Evolutionary conservation across 2,113 vertebrate species (phyloP).

Genomic region (Loxodonta africana): DNA sequence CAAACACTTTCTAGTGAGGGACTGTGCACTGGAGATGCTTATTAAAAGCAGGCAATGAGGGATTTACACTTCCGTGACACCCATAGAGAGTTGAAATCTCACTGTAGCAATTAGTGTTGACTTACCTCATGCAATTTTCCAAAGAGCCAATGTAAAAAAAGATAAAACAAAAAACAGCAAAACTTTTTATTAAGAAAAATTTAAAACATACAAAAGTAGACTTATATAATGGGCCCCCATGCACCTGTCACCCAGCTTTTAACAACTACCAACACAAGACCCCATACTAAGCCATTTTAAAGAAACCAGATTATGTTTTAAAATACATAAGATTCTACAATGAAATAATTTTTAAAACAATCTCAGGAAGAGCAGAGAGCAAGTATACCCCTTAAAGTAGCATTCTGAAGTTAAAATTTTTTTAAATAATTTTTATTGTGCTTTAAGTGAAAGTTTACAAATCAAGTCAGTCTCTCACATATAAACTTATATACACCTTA

Average conservation of each 20-base stretch:
- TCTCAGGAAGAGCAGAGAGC: not conserved
- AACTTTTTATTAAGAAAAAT: not conserved
- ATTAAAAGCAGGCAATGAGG: accelerated
- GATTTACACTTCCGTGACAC: not conserved
- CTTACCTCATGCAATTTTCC: not conserved
- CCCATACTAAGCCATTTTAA: not conserved
- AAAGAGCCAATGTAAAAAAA: constrained; percentile 8
- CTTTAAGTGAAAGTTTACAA: too few relatives aligned
- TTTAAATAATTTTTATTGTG: too few relatives aligned
- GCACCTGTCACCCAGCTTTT: not conserved
- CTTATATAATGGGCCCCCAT: not conserved
- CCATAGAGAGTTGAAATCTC: not conserved
- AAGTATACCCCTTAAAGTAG: not conserved
- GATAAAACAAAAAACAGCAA: not conserved
- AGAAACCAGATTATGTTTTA: not conserved
- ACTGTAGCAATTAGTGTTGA: not conserved
- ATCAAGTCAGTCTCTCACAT: too few relatives aligned
- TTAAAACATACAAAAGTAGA: not conserved
- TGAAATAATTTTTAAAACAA: not conserved
- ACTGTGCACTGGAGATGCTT: not conserved
- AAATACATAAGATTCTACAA: not conserved
- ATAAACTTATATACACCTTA: too few relatives aligned
- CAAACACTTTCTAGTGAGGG: not conserved
- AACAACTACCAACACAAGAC: not conserved
- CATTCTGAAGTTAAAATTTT: not conserved